Evolutionary conservation across 1,140 invertebrate species (phyloP).

Genomic region (Nasonia giraulti): DNA sequence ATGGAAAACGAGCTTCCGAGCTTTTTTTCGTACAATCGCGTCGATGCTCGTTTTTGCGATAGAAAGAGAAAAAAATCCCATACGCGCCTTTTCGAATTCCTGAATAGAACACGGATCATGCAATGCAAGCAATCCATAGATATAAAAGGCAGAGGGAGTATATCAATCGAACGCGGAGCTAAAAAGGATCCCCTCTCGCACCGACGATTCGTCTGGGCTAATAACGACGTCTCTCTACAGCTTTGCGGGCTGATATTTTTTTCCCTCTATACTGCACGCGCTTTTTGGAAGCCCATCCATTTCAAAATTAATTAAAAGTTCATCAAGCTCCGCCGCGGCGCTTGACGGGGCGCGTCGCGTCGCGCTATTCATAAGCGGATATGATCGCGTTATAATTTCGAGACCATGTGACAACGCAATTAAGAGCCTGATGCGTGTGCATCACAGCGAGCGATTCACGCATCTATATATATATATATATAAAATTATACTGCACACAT

Average conservation of each 20-base stretch:
- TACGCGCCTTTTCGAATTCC: no score
- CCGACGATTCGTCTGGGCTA: background rate
- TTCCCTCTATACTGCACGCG: background rate
- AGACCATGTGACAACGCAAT: conserved; percentile 36
- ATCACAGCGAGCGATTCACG: background rate
- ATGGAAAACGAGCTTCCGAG: no score
- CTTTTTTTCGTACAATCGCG: no score
- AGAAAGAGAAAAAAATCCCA: no score
- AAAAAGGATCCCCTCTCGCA: background rate
- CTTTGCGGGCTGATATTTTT: background rate
- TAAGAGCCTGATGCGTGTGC: background rate
- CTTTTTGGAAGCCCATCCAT: background rate
- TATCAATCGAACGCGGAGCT: background rate
- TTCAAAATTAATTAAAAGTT: conserved; percentile 40
- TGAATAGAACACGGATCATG: no score
- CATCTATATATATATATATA: background rate
- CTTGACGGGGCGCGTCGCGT: conserved; percentile 1
- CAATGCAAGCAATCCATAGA: no score
- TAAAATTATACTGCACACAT: no score
- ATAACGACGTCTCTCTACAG: background rate
- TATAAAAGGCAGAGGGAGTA: no score
- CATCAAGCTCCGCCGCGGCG: conserved; percentile 4
- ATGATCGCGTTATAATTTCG: conserved; percentile 39
- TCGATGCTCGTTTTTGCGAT: no score
- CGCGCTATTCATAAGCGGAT: conserved; percentile 21